Conservation (phyloP, 2,888 invertebrate species). For the Drymonia ruficornis region DNA sequence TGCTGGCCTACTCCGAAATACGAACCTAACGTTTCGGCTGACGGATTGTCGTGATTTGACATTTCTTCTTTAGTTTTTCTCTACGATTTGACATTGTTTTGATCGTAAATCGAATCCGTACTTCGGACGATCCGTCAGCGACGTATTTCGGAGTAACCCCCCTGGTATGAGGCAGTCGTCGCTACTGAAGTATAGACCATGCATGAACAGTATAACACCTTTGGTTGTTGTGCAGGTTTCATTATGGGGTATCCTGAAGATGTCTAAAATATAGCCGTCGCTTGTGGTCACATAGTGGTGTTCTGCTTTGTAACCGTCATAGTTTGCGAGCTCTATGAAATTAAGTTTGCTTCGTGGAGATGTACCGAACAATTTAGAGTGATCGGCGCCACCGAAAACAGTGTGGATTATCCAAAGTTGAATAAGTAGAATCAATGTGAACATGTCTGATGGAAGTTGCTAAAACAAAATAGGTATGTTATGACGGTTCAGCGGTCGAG, state of each 20-base stretch:
- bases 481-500: too few species aligned
- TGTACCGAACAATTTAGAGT: constrained; percentile 6
- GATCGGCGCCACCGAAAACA: constrained; percentile 5
- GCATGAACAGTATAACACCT: constrained; percentile 34
- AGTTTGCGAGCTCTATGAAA: constrained; percentile 39
- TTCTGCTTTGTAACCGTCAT: constrained; percentile 41
- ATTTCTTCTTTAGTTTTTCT: too few species aligned
- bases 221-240: constrained; percentile 21
- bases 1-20: too few species aligned
- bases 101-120: too few species aligned
- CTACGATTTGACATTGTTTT: too few species aligned
- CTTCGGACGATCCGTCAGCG: too few species aligned
- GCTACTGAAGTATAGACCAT: constrained; percentile 40
- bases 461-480: constrained; percentile 6
- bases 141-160: too few species aligned
- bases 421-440: not conserved
- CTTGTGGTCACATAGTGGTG: constrained; percentile 38
- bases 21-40: too few species aligned
- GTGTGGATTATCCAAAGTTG: constrained; percentile 14
- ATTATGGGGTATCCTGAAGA: constrained; percentile 35
- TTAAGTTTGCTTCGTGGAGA: constrained; percentile 29
- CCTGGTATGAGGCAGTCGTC: constrained; percentile 43
- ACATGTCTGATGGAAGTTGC: constrained; percentile 12
- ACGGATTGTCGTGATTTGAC: too few species aligned
- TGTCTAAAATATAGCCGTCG: constrained; percentile 46